A percentile compares a stretch with the other conserved stretches of the same genome.
These are phyloP conservation scores for Mimachlamys varia DNA, from an alignment of 2,888 invertebrate species.

Conservation along the genomic window DNA sequence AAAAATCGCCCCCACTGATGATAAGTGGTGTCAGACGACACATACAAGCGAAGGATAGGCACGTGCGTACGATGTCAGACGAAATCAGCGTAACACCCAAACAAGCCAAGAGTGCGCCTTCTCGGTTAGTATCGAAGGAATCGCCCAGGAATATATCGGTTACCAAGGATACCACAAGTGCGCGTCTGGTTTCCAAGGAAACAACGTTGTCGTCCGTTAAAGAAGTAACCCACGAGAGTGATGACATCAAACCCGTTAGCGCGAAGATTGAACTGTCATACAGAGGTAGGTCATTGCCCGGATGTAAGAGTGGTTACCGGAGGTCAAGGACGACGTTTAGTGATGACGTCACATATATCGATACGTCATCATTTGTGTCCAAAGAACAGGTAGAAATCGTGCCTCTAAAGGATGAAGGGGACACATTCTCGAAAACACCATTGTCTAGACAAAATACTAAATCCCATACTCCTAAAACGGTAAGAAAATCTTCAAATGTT, in stretches of 20 bases:
- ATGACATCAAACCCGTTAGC: not conserved
- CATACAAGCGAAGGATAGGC: not conserved
- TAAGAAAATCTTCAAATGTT: not conserved
- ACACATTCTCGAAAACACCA: not conserved
- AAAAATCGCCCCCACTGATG: not conserved
- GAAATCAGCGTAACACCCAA: not conserved
- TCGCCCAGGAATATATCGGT: not conserved
- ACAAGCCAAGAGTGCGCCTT: not conserved
- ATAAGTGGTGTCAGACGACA: not conserved
- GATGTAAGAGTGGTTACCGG: constrained; percentile 7
- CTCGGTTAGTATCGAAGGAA: not conserved
- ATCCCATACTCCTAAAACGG: not conserved
- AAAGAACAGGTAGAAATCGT: not conserved
- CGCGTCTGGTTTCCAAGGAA: constrained; percentile 7
- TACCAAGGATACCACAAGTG: not conserved
- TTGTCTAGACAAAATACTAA: not conserved
- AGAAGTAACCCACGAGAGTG: not conserved
- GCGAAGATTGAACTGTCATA: constrained; percentile 13
- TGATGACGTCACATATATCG: constrained; percentile 21
- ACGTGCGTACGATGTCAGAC: not conserved
- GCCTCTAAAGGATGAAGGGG: not conserved
- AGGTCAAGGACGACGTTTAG: constrained; percentile 25
- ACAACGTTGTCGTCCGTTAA: not conserved
- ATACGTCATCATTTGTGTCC: not conserved
- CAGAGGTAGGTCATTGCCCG: constrained; percentile 24